These are phyloP conservation scores for Elysia crispata DNA, from an alignment of 2,888 invertebrate species.

Conservation along the genomic window DNA sequence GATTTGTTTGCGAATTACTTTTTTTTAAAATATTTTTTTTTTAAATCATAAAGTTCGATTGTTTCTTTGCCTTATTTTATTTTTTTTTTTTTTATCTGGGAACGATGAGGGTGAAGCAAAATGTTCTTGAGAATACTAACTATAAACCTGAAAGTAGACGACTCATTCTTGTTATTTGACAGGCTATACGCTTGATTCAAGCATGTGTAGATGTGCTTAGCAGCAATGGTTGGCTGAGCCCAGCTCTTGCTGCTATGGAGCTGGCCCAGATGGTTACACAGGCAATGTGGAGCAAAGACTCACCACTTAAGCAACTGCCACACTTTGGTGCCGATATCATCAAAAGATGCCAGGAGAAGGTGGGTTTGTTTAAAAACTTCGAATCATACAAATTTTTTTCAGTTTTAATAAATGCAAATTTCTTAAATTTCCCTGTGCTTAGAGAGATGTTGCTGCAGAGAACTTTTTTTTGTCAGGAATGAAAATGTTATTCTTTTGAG, in stretches of 20 bases:
- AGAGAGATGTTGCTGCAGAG: too few relatives aligned
- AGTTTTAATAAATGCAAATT: too few relatives aligned
- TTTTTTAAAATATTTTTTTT: not conserved
- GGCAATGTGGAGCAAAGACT: slow-evolving; percentile 99
- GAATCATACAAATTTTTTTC: not conserved
- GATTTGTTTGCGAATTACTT: too few relatives aligned
- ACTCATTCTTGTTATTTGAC: not conserved
- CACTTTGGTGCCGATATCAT: slow-evolving; percentile 94
- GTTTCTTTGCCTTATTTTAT: too few relatives aligned
- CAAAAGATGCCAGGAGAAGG: slow-evolving; percentile 93
- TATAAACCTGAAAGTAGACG: too few relatives aligned
- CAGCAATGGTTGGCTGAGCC: slow-evolving; percentile 98
- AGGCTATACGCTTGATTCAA: slow-evolving; percentile 76
- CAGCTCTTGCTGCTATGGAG: slow-evolving; percentile 99
- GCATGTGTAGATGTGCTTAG: slow-evolving; percentile 95
- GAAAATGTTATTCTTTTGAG: too few relatives aligned
- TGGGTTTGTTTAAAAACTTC: slow-evolving; percentile 65
- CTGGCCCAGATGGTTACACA: slow-evolving; percentile 99
- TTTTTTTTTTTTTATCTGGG: too few relatives aligned
- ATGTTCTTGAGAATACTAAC: too few relatives aligned
- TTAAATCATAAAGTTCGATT: too few relatives aligned
- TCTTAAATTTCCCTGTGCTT: too few relatives aligned
- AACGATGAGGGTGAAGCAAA: too few relatives aligned
- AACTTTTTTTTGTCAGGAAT: too few relatives aligned
- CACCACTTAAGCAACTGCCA: slow-evolving; percentile 96